Evolutionary conservation across 2,113 vertebrate genomes (phyloP), one percentile per base, ranked within the genome.

Genomic region (Triplophysa rosa): DNA sequence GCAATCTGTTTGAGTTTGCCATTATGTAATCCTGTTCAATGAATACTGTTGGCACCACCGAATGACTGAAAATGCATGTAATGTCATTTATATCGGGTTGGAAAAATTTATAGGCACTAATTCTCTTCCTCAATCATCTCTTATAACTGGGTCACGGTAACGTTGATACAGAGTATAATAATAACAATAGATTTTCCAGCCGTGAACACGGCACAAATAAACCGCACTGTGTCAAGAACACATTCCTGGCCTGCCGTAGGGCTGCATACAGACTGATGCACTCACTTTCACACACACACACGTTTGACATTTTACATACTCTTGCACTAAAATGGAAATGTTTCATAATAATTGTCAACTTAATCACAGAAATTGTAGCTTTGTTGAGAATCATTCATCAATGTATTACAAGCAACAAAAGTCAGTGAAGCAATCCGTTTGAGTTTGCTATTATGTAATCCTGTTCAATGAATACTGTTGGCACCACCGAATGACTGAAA

Each of bases 151-250:
- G 74, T 54, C 74, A 77, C 59, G 37, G 45, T 33, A 26, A 13
- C 66, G 47, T 77, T 54, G 61, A 65, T 77, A 54, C 59, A 47
- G 59, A 62, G 37, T 26, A 17, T 16, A 65, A 65, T 66, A 37
- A 52, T 63, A 75, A 75, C 24, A 75, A 75, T 64, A 19, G 61
- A 54, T 77, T 65, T 65, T 77, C 73, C 62, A 65, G 45, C 73
- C 13, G 37, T 37, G 59, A 77, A 77, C 23, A 33, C 40, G 52
- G 62, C 62, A 49, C 40, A 76, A 76, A 76, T 76, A 76, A 76
- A 64, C 42, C 61, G 33, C 62, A 17, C 62, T 52, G 49, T 63
- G 71, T 74, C 40, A 63, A 74, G 40, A 63, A 16, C 72, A 14
- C 72, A 74, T 74, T 61, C 71, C 72, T 74, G 16, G 0, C 56